phyloP scores from a whole-genome alignment of 2,888 invertebrate genomes.

The Synanthedon formicaeformis region DNA sequence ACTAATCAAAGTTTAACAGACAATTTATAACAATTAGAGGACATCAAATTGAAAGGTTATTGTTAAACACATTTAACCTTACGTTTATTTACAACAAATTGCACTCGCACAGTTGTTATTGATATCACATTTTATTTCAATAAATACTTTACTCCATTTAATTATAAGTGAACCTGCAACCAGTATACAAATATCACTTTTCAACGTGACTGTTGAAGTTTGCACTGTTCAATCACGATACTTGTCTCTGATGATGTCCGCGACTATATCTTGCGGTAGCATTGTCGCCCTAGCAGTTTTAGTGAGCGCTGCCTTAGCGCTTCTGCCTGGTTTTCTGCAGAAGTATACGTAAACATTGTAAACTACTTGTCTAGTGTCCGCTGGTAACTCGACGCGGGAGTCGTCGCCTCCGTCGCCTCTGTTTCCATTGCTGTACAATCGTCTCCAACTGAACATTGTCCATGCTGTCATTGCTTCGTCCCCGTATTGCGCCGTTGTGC shows the following conservation, averaged over 20 bases:
- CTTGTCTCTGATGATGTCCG: constrained; percentile 57
- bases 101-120: no score
- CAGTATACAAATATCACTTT: not conserved
- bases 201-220: not conserved
- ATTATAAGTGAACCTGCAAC: no score
- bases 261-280: constrained; percentile 58
- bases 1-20: not conserved
- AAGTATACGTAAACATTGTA: constrained; percentile 64
- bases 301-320: constrained; percentile 44
- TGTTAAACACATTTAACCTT: no score
- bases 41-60: not conserved
- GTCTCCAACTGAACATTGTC: constrained; percentile 67
- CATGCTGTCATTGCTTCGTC: constrained; percentile 65
- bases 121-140: no score
- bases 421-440: constrained; percentile 44
- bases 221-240: constrained; percentile 21
- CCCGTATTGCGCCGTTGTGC: constrained; percentile 64
- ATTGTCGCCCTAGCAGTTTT: constrained; percentile 61
- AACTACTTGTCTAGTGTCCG: constrained; percentile 57
- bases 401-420: constrained; percentile 40
- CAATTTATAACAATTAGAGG: not conserved
- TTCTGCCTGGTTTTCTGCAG: constrained; percentile 50
- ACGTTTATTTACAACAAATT: no score
- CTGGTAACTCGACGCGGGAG: constrained; percentile 45
- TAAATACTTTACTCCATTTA: no score